A percentile compares a stretch with the other conserved stretches of the same genome.
Conservation (phyloP, 2,797 vertebrate genomes). For the Tamandua tetradactyla region DNA sequence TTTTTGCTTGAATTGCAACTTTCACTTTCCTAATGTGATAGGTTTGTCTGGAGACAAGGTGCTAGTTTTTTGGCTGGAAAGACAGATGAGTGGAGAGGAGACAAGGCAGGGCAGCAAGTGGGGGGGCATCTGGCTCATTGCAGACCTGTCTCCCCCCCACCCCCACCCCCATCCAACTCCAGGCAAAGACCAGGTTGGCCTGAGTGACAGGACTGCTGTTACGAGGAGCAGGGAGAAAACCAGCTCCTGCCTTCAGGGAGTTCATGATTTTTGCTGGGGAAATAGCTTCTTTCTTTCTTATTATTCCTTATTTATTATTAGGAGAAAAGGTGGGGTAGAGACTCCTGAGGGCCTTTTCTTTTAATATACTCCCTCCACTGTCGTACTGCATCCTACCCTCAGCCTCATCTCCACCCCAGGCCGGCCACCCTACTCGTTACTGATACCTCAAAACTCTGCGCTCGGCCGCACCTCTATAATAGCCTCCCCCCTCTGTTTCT, state of each 20-base stretch:
- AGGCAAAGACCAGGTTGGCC: background rate
- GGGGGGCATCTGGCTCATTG: background rate
- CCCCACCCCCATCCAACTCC: background rate
- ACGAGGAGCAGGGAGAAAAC: background rate
- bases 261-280: background rate
- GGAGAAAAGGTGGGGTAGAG: background rate
- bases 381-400: background rate
- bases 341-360: background rate
- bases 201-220: background rate
- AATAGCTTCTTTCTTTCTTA: background rate
- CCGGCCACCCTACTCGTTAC: rapidly evolving
- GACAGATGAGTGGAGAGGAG: background rate
- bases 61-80: slow-evolving; percentile 35
- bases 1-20: too few species aligned
- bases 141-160: background rate
- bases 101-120: background rate
- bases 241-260: background rate
- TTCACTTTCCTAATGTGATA: slow-evolving; percentile 17
- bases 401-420: background rate
- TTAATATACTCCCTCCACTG: background rate
- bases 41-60: slow-evolving; percentile 8
- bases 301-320: background rate
- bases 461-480: background rate
- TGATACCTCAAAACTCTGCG: too few species aligned
- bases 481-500: background rate